Conservation (phyloP, 92 coral and sea anemone genomes). For the Bergia puertoricense region DNA sequence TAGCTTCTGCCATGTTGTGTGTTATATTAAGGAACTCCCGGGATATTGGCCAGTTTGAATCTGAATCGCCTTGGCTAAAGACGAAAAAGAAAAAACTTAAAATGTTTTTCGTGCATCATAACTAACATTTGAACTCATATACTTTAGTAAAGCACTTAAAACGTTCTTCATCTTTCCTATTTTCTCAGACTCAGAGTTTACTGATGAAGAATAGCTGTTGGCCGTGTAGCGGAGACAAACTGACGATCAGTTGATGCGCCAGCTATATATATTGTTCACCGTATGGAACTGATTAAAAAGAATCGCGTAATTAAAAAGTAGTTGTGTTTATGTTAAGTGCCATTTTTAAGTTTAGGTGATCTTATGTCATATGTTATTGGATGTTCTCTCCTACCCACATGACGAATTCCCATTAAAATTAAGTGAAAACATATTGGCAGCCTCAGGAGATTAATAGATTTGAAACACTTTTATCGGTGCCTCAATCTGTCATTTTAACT, state of each 20-base stretch:
- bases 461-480: no score
- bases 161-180: neutral
- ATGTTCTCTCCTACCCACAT: neutral
- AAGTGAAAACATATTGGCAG: neutral
- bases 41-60: neutral
- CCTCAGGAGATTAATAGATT: neutral
- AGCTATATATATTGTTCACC: neutral
- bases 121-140: neutral
- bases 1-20: neutral
- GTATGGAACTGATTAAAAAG: neutral
- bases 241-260: no score
- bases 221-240: neutral
- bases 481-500: no score
- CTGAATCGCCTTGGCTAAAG: neutral
- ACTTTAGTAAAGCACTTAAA: neutral
- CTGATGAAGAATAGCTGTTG: neutral
- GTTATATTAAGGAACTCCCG: neutral
- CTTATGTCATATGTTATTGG: neutral
- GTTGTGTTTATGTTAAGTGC: neutral
- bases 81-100: neutral
- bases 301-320: no score
- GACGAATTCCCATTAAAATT: slow-evolving; percentile 9
- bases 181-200: neutral
- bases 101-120: neutral
- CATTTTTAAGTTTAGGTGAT: neutral